These are phyloP conservation scores for Dasypus novemcinctus DNA, from an alignment of 2,113 vertebrate species.

Conservation along the genomic window DNA sequence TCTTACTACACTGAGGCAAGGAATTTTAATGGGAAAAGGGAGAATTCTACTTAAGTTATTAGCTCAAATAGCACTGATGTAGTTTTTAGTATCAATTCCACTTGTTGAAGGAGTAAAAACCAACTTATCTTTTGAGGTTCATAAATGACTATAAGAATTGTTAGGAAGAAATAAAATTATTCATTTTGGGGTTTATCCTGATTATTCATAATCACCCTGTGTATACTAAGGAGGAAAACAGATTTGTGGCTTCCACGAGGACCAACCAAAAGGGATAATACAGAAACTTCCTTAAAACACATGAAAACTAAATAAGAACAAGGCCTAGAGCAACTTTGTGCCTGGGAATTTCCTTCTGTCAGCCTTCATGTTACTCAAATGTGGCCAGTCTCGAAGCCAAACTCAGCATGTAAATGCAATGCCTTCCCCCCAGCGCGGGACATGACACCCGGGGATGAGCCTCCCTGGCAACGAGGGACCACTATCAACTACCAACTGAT, in stretches of 20 bases:
- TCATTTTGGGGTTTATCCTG: background rate
- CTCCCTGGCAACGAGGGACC: too few relatives aligned
- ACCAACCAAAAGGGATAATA: background rate
- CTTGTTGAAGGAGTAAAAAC: background rate
- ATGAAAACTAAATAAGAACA: too few relatives aligned
- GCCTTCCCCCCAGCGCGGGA: too few relatives aligned
- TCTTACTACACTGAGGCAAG: background rate
- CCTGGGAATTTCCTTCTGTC: too few relatives aligned
- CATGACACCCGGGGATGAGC: too few relatives aligned
- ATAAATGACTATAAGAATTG: background rate
- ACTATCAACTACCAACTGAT: too few relatives aligned
- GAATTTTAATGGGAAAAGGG: background rate
- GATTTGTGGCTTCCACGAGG: background rate
- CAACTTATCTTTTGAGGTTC: background rate
- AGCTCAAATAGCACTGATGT: background rate
- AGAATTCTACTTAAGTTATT: background rate
- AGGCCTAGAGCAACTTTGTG: too few relatives aligned
- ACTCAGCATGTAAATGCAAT: too few relatives aligned
- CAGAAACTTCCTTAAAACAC: background rate
- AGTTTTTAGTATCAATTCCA: background rate
- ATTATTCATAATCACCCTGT: background rate
- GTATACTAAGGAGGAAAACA: background rate
- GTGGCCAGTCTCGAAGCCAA: too few relatives aligned
- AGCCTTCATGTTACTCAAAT: too few relatives aligned
- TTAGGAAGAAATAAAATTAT: background rate